A percentile compares a stretch with the other conserved stretches of the same genome.
These are phyloP conservation scores for Temnopleurus reevesii DNA, from an alignment of 53 echinoderm and acorn worm genomes.

Conservation along the genomic window DNA sequence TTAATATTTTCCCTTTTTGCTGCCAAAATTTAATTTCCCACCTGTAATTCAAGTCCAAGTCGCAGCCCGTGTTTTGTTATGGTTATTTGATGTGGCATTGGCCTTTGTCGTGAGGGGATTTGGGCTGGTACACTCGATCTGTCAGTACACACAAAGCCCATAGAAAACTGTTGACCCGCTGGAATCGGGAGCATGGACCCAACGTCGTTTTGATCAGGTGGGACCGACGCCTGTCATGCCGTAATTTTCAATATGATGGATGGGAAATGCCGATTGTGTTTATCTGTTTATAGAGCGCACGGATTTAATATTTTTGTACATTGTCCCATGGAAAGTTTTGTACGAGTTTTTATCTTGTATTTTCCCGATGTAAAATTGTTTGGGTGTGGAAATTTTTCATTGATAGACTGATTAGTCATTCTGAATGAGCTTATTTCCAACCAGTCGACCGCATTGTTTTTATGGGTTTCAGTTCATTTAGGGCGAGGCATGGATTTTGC, in stretches of 20 bases:
- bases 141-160: slow-evolving; percentile 37
- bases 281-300: not conserved
- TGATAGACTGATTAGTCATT: too few species aligned
- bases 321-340: not conserved
- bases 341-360: not conserved
- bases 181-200: slow-evolving; percentile 16
- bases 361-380: too few species aligned
- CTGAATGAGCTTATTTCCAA: too few species aligned
- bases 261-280: not conserved
- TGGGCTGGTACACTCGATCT: slow-evolving; percentile 18
- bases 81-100: slow-evolving; percentile 50
- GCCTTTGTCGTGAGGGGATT: slow-evolving; percentile 33
- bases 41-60: slow-evolving; percentile 34
- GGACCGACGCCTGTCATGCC: not conserved
- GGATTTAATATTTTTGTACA: not conserved
- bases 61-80: slow-evolving; percentile 28
- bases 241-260: not conserved
- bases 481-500: too few species aligned
- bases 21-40: slow-evolving; percentile 3
- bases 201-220: not conserved
- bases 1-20: slow-evolving; percentile 24
- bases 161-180: slow-evolving; percentile 37
- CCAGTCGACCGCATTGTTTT: too few species aligned
- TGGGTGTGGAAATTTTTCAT: too few species aligned
- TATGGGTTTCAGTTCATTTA: too few species aligned